These are phyloP conservation scores for Callocephalon fimbriatum DNA, from an alignment of 2,113 vertebrate species.

Conservation along the genomic window DNA sequence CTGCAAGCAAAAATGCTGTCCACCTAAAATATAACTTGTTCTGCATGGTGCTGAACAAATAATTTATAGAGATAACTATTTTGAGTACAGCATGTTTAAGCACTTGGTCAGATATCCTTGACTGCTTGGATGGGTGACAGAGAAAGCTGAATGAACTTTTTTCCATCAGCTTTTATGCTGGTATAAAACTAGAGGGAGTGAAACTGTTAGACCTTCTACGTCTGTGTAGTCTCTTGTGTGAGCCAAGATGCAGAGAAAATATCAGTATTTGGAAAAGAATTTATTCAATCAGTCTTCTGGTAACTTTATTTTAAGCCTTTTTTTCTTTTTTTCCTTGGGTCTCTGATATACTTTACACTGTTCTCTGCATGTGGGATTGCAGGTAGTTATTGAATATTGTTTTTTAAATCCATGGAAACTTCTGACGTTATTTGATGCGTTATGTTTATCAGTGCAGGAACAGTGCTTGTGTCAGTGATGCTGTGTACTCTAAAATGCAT, in stretches of 20 bases:
- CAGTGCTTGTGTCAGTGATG: not conserved
- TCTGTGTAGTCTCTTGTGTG: not conserved
- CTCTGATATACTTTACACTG: not conserved
- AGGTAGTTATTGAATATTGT: not conserved
- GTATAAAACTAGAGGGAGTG: not conserved
- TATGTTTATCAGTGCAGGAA: not conserved
- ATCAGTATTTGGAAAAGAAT: not conserved
- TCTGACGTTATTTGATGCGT: not conserved
- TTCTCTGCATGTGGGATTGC: not conserved
- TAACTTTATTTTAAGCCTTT: not conserved
- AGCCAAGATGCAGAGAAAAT: not conserved
- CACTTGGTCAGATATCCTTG: constrained; percentile 53
- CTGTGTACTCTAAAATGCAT: not conserved
- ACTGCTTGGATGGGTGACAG: constrained; percentile 49
- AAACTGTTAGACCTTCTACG: not conserved
- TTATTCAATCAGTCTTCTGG: not conserved
- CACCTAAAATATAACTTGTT: constrained; percentile 70
- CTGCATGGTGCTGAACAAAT: constrained; percentile 53
- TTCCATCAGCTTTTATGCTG: not conserved
- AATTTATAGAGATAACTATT: constrained; percentile 66
- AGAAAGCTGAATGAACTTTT: constrained; percentile 13
- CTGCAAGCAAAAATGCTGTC: constrained; percentile 44
- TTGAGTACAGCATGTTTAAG: constrained; percentile 52
- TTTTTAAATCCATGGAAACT: not conserved
- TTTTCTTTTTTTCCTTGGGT: not conserved